Percentiles rank a stretch among this genome's conserved stretches.
Conservation (phyloP, 2,113 vertebrate genomes). For the Bungarus multicinctus region DNA sequence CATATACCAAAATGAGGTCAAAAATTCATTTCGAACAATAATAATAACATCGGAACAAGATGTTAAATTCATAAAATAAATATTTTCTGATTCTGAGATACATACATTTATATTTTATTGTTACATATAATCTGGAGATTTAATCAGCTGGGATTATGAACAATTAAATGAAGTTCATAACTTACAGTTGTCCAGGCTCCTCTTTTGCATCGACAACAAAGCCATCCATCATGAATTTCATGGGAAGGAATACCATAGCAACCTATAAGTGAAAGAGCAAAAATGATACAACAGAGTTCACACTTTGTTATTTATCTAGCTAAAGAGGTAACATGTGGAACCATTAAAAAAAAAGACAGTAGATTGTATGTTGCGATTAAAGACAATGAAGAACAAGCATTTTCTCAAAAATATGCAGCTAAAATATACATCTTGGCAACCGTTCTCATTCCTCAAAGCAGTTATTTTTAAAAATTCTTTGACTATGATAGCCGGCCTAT, state of each 20-base stretch:
- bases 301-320: conserved; percentile 35
- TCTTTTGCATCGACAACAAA: conserved; percentile 86
- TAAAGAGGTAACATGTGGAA: conserved; percentile 20
- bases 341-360: not conserved
- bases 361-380: not conserved
- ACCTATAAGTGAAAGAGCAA: conserved; percentile 75
- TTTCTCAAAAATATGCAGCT: not conserved
- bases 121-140: not conserved
- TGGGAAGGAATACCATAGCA: conserved; percentile 89
- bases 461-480: conserved; percentile 1
- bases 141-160: not conserved
- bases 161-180: conserved; percentile 43
- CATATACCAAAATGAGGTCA: not conserved
- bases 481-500: not conserved
- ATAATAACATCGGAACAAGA: not conserved
- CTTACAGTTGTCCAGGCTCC: conserved; percentile 88
- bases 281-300: conserved; percentile 43
- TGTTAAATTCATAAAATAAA: not conserved
- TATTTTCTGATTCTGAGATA: not conserved
- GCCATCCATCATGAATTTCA: conserved; percentile 81
- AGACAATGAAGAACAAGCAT: not conserved
- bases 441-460: not conserved
- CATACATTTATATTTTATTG: not conserved
- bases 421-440: not conserved
- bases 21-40: not conserved